phyloP scores from a whole-genome alignment of 1,140 invertebrate species.

The Dysdera silvatica region DNA sequence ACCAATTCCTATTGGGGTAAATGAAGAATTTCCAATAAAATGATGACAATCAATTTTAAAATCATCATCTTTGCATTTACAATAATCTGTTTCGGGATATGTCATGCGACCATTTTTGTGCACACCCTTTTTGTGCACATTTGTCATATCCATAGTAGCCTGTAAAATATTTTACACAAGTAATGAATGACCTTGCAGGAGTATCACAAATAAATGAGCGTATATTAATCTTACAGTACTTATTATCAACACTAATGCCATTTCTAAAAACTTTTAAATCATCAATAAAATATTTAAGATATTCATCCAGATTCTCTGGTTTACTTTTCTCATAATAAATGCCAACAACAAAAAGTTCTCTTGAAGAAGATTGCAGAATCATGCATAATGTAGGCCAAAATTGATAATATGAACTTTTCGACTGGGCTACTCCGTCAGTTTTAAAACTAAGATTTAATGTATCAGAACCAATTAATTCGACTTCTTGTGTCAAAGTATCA shows the following conservation, averaged over 20 bases:
- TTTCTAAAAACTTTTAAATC: background rate
- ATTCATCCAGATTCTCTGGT: background rate
- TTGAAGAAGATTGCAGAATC: background rate
- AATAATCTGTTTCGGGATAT: background rate
- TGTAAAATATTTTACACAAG: background rate
- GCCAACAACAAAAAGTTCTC: background rate
- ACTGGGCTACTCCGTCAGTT: background rate
- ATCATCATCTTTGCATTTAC: background rate
- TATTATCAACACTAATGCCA: background rate
- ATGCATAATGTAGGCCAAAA: background rate
- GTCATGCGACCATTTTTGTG: background rate
- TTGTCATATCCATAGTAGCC: background rate
- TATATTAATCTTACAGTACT: background rate
- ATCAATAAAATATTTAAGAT: background rate
- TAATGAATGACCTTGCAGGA: background rate
- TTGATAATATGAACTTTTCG: background rate
- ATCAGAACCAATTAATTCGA: too few relatives aligned
- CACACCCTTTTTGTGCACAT: background rate
- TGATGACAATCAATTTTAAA: background rate
- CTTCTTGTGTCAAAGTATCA: background rate
- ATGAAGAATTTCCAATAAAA: background rate
- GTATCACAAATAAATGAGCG: background rate
- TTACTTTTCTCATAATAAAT: background rate
- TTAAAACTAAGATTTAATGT: background rate
- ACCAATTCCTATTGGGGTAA: background rate